Evolutionary conservation across 2,113 vertebrate species (phyloP), one percentile per base, ranked within the genome.

Genomic region (Trichechus manatus): DNA sequence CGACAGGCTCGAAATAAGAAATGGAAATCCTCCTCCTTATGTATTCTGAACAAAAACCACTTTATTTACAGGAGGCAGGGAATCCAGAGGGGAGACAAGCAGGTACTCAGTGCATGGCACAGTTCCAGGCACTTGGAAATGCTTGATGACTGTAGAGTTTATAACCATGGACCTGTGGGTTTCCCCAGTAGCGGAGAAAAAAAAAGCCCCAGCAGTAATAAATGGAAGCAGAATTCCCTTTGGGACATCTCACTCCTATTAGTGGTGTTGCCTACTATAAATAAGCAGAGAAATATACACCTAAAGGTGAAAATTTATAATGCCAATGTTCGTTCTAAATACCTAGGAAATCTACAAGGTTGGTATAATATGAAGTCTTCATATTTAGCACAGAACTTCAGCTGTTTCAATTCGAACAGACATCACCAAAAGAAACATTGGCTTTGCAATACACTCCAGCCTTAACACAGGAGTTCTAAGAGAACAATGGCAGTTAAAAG

Each of bases 11-110:
- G 39, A 75, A 31, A 15, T 72, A 74, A 94, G 33, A 82, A 79
- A 74, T 19, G 0, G 23, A 86, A 56, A 68, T 68, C 31, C 17
- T 83, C 13, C 22, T 47, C 33, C 31, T 44, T 42, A 25, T 23
- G 10, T 53, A 79, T 84, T 90, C 72, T 81, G 50, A 95, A 93
- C 39, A 78, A 53, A 85, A 94, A 68, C 23, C 6, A 59, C 66
- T 3, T 2, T 42, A 27, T 61, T 74, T 80, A 66, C 59, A 23
- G 39, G 13, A 61, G 11, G 39, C 11, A 77, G 19, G 6, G n/a
- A n/a, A 72, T 74, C 56, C 17, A 15, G 10, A 4, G 29, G 5
- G 15, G 17, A 61, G 9, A 56, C 36, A 80, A 78, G 15, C n/a
- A n/a, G 14, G 39, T 14, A 47, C 27, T 39, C n/a, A 63, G 44